Evolutionary conservation across 2,888 invertebrate genomes (phyloP).

Genomic region (Oeneis ivallda): DNA sequence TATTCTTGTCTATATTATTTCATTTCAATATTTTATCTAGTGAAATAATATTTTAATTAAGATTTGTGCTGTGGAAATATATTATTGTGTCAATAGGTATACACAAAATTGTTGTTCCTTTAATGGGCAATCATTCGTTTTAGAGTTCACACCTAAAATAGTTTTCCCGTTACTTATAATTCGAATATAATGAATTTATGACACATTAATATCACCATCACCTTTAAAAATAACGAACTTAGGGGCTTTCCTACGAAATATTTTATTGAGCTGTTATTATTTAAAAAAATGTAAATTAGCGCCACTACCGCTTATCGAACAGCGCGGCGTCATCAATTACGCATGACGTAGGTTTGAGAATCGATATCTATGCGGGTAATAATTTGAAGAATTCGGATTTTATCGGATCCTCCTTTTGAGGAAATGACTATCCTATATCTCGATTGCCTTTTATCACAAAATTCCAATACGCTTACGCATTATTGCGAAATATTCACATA

Average conservation of each 20-base stretch:
- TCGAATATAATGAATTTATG: no score
- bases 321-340: slow-evolving; percentile 41
- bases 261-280: slow-evolving; percentile 1
- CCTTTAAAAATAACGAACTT: no score
- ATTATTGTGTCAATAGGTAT: no score
- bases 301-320: slow-evolving; percentile 38
- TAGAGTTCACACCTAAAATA: no score
- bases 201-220: no score
- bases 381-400: slow-evolving; percentile 62
- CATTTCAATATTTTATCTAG: no score
- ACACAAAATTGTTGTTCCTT: no score
- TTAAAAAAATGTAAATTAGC: slow-evolving; percentile 31
- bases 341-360: slow-evolving; percentile 41
- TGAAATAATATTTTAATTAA: no score
- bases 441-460: slow-evolving; percentile 58
- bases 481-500: slow-evolving; percentile 15
- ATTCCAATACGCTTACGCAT: slow-evolving; percentile 51
- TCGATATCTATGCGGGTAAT: slow-evolving; percentile 54
- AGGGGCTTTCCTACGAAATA: background rate
- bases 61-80: no score
- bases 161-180: no score
- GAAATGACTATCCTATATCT: slow-evolving; percentile 59
- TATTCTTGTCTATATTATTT: background rate
- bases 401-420: slow-evolving; percentile 53
- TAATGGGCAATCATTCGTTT: no score